A percentile compares a stretch with the other conserved stretches of the same genome.
Conservation (phyloP, 2,797 vertebrate species). For the Syndactyla subalaris region DNA sequence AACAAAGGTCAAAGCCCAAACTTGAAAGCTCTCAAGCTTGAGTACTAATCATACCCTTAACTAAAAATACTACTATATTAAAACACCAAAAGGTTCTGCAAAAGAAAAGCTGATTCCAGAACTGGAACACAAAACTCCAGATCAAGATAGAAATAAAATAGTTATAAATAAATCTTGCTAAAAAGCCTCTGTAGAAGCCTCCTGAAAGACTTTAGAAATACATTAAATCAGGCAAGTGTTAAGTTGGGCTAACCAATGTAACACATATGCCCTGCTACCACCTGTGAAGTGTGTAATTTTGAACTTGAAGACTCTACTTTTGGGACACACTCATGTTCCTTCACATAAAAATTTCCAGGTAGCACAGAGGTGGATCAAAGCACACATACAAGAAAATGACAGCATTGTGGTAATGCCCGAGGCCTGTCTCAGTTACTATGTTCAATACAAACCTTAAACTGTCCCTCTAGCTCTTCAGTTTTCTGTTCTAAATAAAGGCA, state of each 20-base stretch:
- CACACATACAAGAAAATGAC: background rate
- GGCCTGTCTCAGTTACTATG: background rate
- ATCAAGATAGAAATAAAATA: background rate
- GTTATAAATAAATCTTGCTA: background rate
- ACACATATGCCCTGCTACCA: background rate
- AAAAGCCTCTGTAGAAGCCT: background rate
- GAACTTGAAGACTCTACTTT: background rate
- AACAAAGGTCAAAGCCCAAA: background rate
- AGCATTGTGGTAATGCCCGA: background rate
- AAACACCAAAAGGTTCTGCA: background rate
- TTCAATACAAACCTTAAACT: constrained; percentile 85
- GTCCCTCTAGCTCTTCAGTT: constrained; percentile 85
- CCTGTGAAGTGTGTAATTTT: background rate
- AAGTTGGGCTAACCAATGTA: background rate
- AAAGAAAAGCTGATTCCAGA: background rate
- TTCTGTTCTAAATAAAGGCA: constrained; percentile 88
- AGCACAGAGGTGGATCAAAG: background rate
- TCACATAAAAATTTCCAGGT: background rate
- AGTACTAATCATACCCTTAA: background rate
- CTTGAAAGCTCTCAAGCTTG: background rate
- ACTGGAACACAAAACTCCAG: background rate
- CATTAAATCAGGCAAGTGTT: background rate
- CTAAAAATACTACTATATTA: background rate
- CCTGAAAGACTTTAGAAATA: background rate
- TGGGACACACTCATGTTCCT: background rate